A percentile compares a stretch with the other conserved stretches of the same genome.
Conservation (phyloP, 2,888 invertebrate genomes). For the Metallyticus violacea region DNA sequence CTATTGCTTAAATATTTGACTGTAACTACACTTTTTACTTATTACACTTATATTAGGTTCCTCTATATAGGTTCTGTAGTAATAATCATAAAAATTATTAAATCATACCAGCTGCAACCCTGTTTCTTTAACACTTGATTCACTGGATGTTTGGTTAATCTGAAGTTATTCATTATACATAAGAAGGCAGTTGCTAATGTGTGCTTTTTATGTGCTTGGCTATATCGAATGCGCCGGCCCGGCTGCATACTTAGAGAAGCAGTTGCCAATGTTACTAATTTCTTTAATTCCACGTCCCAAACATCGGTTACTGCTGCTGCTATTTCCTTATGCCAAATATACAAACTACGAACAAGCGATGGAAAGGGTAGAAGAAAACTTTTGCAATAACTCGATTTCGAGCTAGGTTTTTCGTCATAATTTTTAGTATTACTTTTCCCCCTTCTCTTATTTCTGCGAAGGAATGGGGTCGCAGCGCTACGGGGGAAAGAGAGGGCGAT, state of each 20-base stretch:
- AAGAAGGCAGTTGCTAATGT: too few species aligned
- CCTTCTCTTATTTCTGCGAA: background rate
- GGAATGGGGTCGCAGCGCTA: background rate
- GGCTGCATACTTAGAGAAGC: background rate
- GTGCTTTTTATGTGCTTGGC: background rate
- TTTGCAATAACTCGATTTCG: slow-evolving; percentile 25
- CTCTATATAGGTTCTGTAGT: too few species aligned
- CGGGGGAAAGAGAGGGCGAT: too few species aligned
- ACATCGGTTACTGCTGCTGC: slow-evolving; percentile 19
- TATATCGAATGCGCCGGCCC: background rate
- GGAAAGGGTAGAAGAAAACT: slow-evolving; percentile 1
- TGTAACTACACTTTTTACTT: too few species aligned
- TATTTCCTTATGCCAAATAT: slow-evolving; percentile 18
- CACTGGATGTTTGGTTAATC: too few species aligned
- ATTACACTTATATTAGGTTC: too few species aligned
- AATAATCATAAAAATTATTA: too few species aligned
- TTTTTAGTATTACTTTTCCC: slow-evolving; percentile 19
- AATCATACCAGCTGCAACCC: background rate
- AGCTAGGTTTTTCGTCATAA: slow-evolving; percentile 25
- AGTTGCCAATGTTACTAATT: slow-evolving; percentile 10
- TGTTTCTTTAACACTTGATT: too few species aligned
- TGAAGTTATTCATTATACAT: background rate
- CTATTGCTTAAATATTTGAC: too few species aligned
- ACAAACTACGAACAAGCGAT: background rate
- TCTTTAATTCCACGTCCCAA: slow-evolving; percentile 19